phyloP scores from a whole-genome alignment of 2,113 vertebrate genomes.

The Myotis yumanensis region DNA sequence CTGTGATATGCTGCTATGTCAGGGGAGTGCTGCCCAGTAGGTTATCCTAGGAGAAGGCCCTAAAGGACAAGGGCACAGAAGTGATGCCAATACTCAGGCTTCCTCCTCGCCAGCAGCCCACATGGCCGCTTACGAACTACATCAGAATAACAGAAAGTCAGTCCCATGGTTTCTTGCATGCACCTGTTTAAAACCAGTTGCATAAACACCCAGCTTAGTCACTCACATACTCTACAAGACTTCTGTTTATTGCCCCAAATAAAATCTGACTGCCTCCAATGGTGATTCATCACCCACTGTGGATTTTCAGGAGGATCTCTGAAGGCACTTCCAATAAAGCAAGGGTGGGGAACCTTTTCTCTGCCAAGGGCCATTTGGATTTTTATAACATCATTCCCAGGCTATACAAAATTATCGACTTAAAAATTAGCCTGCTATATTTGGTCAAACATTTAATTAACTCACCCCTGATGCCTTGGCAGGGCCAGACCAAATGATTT shows the following conservation, averaged over 20 bases:
- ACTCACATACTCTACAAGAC: conserved; percentile 17
- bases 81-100: neutral
- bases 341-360: too few species aligned
- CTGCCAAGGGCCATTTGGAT: too few species aligned
- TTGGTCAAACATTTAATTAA: too few species aligned
- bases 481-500: too few species aligned
- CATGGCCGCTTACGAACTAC: neutral
- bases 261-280: neutral
- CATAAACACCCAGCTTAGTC: neutral
- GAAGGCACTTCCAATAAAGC: neutral
- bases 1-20: neutral
- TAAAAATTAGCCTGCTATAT: too few species aligned
- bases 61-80: neutral
- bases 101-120: neutral
- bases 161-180: neutral
- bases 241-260: conserved; percentile 32
- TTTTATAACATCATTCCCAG: too few species aligned
- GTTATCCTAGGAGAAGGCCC: neutral
- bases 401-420: too few species aligned
- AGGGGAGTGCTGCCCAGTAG: too few species aligned
- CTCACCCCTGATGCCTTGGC: too few species aligned
- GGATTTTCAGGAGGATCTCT: neutral
- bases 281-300: neutral
- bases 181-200: neutral
- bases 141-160: neutral